These are phyloP conservation scores for Pituophis catenifer DNA, from an alignment of 2,113 vertebrate genomes.

Conservation along the genomic window DNA sequence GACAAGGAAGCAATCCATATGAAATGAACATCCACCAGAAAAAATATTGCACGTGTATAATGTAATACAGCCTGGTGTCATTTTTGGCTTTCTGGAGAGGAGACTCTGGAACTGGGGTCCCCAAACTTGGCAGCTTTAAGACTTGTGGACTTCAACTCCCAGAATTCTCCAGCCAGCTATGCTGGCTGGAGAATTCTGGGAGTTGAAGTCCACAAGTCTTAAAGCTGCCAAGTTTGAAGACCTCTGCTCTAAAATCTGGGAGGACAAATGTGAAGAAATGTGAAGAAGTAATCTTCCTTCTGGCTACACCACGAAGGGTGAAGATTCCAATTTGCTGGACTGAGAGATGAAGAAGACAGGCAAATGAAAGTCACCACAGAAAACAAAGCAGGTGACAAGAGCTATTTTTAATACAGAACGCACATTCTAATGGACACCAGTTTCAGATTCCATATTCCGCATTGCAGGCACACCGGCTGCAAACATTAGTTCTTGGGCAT, in stretches of 20 bases:
- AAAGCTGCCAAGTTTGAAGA: too few species aligned
- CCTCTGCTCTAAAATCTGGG: background rate
- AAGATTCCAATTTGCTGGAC: background rate
- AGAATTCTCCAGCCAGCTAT: too few species aligned
- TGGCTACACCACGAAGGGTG: background rate
- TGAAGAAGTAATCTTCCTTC: background rate
- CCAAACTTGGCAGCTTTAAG: too few species aligned
- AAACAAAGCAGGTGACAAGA: background rate
- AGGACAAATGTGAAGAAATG: background rate
- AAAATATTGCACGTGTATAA: background rate
- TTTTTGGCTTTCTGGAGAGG: too few species aligned
- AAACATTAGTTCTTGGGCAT: background rate
- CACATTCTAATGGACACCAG: background rate
- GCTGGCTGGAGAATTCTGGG: too few species aligned
- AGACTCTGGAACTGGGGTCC: too few species aligned
- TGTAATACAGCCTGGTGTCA: background rate
- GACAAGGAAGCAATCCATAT: background rate
- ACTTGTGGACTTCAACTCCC: too few species aligned
- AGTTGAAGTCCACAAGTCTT: too few species aligned
- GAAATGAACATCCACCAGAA: background rate
- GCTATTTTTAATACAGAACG: background rate
- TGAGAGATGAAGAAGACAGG: background rate
- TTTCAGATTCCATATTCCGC: background rate
- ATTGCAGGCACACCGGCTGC: too few species aligned
- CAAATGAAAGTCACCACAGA: background rate